These are phyloP conservation scores for Drosophila nannoptera DNA, from an alignment of 1,140 invertebrate genomes.

Conservation along the genomic window DNA sequence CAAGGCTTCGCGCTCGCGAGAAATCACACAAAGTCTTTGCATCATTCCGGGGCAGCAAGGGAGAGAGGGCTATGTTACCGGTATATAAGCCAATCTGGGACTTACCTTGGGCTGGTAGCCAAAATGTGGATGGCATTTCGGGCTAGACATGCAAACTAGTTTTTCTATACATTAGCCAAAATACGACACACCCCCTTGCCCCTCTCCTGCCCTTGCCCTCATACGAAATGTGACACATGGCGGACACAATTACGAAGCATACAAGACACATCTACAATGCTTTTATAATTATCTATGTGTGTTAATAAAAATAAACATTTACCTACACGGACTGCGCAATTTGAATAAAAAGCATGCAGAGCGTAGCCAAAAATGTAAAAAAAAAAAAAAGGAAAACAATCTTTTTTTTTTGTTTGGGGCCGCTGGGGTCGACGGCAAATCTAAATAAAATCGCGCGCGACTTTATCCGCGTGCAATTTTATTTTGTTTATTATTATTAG, in stretches of 20 bases:
- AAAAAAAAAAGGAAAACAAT: slow-evolving; percentile 6
- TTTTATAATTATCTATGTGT: slow-evolving; percentile 54
- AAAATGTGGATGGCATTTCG: slow-evolving; percentile 15
- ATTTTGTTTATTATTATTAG: slow-evolving; percentile 9
- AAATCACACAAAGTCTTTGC: no score
- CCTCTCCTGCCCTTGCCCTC: neutral
- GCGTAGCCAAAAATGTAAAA: slow-evolving; percentile 28
- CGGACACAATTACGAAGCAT: slow-evolving; percentile 43
- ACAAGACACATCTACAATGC: slow-evolving; percentile 39
- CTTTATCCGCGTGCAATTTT: slow-evolving; percentile 41
- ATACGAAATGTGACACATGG: slow-evolving; percentile 56
- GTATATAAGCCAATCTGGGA: slow-evolving; percentile 15
- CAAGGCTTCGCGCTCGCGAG: no score
- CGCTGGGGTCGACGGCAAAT: slow-evolving; percentile 39
- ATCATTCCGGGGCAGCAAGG: neutral
- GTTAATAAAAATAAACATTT: slow-evolving; percentile 65
- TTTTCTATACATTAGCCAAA: slow-evolving; percentile 1
- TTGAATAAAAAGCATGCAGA: slow-evolving; percentile 60
- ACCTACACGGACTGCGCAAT: slow-evolving; percentile 43
- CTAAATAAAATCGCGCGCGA: slow-evolving; percentile 31
- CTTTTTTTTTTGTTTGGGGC: slow-evolving; percentile 18
- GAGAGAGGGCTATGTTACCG: neutral
- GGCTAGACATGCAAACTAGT: slow-evolving; percentile 41
- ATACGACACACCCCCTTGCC: no score
- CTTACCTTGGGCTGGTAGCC: slow-evolving; percentile 14